A percentile compares a stretch with the other conserved stretches of the same genome.
Evolutionary conservation across 2,113 vertebrate genomes (phyloP).

Genomic region (Prolemur simus): DNA sequence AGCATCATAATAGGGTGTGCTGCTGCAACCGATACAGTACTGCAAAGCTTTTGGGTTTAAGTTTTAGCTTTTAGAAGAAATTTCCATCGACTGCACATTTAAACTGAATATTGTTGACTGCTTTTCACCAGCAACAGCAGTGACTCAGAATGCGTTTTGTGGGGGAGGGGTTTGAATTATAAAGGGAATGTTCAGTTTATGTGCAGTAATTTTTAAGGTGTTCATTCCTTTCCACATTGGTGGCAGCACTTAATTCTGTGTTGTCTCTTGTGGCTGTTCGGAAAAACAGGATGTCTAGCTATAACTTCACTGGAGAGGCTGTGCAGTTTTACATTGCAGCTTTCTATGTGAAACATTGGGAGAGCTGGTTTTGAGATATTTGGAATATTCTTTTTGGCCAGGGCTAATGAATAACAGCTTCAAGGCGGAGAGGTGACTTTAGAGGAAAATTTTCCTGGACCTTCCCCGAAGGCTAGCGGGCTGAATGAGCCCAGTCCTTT

Average conservation of each 20-base stretch:
- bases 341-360: neutral
- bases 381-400: slow-evolving; percentile 56
- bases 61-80: slow-evolving; percentile 21
- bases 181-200: neutral
- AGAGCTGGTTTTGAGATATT: slow-evolving; percentile 36
- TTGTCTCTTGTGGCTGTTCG: slow-evolving; percentile 37
- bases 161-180: neutral
- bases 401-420: slow-evolving; percentile 55
- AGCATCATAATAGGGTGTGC: neutral
- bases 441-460: slow-evolving; percentile 65
- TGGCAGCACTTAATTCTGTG: slow-evolving; percentile 3
- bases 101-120: neutral
- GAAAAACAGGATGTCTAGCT: neutral
- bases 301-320: neutral
- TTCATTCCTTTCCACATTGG: slow-evolving; percentile 18
- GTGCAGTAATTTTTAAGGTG: neutral
- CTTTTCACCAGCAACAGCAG: neutral
- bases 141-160: neutral
- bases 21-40: neutral
- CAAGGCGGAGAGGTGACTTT: slow-evolving; percentile 48
- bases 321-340: neutral
- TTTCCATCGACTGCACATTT: neutral
- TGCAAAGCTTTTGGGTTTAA: slow-evolving; percentile 31
- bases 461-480: slow-evolving; percentile 60
- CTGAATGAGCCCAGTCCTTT: slow-evolving; percentile 58